Base-by-base conservation (phyloP, 2,113 vertebrate species). In the Nansenia antarctica region DNA sequence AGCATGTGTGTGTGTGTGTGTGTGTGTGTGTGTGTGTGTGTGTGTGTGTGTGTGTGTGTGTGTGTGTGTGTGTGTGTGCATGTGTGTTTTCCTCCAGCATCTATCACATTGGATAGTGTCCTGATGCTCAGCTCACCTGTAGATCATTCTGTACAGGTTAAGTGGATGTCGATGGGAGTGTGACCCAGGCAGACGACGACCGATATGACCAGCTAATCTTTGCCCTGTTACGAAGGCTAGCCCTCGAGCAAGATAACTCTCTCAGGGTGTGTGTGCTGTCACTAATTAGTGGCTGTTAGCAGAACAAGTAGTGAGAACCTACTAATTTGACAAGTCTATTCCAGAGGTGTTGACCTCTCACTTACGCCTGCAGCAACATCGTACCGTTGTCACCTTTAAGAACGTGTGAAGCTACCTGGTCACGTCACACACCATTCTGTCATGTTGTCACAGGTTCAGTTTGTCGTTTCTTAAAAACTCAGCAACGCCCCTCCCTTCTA, bases 251-350 rank as follows among this genome's bases (percentile, higher is more conserved):
- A 18, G n/a, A 34, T 42, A n/a, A 18, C 72, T 71, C 60, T 75
- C 67, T 53, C 72, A 59, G 49, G 39, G 62, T 72, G 72, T 62
- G 72, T 55, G 55, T 58, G 24, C 55, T 82, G 86, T 73, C 80
- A 72, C 88, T 89, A 91, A 92, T 92, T 90, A 90, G 85, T 79
- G 81, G 78, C 84, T 88, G 89, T 90, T 89, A 81, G 85, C 70
- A 32, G 78, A 5, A 74, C 82, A 87, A 78, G 77, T 80, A 81
- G 86, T 79, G 81, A 87, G 79, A 77, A 82, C 55, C 72, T 76
- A 71, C 55, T 89, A 83, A 91, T 91, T 85, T 91, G 88, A 89
- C 88, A 88, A 80, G 83, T 90, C 80, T 76, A 69, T 81, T 85
- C 80, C 74, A 72, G 88, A 91, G 90, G 88, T 92, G 89, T 90